These are phyloP conservation scores for Botrylloides violaceus DNA, from an alignment of 23 tunicate genomes.

Conservation along the genomic window DNA sequence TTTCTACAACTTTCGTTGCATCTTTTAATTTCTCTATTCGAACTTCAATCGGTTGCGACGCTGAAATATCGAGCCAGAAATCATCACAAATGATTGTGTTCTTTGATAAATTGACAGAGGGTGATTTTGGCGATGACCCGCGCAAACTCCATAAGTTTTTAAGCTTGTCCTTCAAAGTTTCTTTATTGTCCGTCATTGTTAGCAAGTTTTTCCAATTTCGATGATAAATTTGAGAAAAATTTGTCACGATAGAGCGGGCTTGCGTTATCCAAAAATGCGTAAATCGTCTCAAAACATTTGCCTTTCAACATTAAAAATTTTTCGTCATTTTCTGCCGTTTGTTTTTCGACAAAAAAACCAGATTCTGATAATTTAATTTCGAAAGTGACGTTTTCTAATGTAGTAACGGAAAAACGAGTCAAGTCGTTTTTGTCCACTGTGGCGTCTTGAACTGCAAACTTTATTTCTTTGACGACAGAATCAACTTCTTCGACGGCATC, in stretches of 20 bases:
- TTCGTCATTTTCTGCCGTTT: neutral
- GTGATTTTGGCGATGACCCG: neutral
- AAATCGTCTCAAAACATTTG: slow-evolving; percentile 52
- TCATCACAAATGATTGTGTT: slow-evolving; percentile 24
- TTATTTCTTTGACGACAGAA: slow-evolving; percentile 32
- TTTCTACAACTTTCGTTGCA: slow-evolving; percentile 27
- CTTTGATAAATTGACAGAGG: neutral
- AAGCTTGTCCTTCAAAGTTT: slow-evolving; percentile 8
- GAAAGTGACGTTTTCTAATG: slow-evolving; percentile 22
- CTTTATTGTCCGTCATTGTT: slow-evolving; percentile 72
- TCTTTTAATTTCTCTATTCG: slow-evolving; percentile 37
- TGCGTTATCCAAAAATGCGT: slow-evolving; percentile 53
- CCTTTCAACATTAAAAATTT: neutral
- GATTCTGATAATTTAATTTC: slow-evolving; percentile 14
- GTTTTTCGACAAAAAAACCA: slow-evolving; percentile 32
- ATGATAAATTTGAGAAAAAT: neutral
- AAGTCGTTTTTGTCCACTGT: slow-evolving; percentile 13
- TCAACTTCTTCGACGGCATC: slow-evolving; percentile 31
- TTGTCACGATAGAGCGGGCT: slow-evolving; percentile 29
- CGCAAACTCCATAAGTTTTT: slow-evolving; percentile 26
- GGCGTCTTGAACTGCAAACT: slow-evolving; percentile 37
- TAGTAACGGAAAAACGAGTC: slow-evolving; percentile 23
- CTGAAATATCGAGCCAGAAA: slow-evolving; percentile 44
- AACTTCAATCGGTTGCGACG: slow-evolving; percentile 30
- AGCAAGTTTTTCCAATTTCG: neutral